Base-by-base conservation (phyloP, 1,140 invertebrate species). In the Papilio machaon region DNA sequence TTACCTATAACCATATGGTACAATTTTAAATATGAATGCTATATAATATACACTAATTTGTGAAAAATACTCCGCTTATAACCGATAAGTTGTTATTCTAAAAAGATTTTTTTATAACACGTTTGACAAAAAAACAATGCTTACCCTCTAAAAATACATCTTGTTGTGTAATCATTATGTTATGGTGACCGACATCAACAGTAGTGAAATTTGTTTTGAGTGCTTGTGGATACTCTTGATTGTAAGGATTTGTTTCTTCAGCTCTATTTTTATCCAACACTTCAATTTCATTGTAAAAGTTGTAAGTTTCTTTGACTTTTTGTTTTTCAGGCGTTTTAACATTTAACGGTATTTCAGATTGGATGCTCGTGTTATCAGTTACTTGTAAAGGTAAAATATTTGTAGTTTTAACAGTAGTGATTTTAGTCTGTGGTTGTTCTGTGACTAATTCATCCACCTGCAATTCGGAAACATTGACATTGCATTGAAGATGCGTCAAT, bases 401-500 rank as follows among this genome's bases (percentile, higher is more conserved):
- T 64, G 83, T 82, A 70, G 90, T 84, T 81, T 80, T 85, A 23
- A 89, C 81, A 70, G 82, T 83, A 15, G 87, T 79, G 17, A 15
- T 90, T 81, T 90, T 85, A 79, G 81, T 83, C 76, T 85, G 83
- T 85, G 82, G 83, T 79, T 78, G 46, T 35, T 82, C 84, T 83
- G 82, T 85, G 73, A 81, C 58, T 10, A 93, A 82, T 80, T 90
- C 86, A 60, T 89, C 85, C 15, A 83, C 70, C 75, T 87, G 82
- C 81, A 83, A 83, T 86, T 89, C 88, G 60, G 84, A 60, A 82
- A 91, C 82, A 82, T 90, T 90, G 88, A 93, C 92, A 54, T 86
- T 87, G 80, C 91, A 93, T 84, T 92, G 87, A 85, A 94, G 74
- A 79, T 91, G 89, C 86, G 87, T 86, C 38, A 92, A 83, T 52